A percentile compares a stretch with the other conserved stretches of the same genome.
These are phyloP conservation scores for Toxotes jaculatrix DNA, from an alignment of 2,113 vertebrate species.

Conservation along the genomic window DNA sequence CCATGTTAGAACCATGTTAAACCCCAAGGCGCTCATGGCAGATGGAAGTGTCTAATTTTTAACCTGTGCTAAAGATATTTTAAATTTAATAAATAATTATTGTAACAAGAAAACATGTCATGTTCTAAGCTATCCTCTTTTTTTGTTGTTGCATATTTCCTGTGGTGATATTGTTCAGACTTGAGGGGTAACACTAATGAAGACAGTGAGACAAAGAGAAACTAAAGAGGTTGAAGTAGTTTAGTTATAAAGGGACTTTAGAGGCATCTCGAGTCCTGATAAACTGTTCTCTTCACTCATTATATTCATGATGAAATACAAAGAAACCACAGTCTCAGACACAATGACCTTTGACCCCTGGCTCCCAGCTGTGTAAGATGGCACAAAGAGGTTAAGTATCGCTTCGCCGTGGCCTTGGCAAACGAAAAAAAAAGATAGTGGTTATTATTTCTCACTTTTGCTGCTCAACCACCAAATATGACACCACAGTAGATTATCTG, in stretches of 20 bases:
- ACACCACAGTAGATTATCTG: neutral
- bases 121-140: conserved; percentile 30
- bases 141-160: neutral
- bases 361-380: conserved; percentile 5
- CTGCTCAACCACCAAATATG: neutral
- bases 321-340: conserved; percentile 22
- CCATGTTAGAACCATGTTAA: conserved; percentile 78
- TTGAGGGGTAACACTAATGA: conserved; percentile 3
- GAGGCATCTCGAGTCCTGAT: neutral
- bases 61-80: conserved; percentile 88
- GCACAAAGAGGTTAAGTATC: conserved; percentile 8
- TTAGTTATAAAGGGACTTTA: neutral
- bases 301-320: conserved; percentile 33
- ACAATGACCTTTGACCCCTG: conserved; percentile 55
- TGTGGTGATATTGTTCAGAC: neutral
- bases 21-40: conserved; percentile 80
- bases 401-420: conserved; percentile 18
- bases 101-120: conserved; percentile 81
- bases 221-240: conserved; percentile 1
- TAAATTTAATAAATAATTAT: conserved; percentile 90
- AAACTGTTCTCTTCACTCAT: conserved; percentile 16
- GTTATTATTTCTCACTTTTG: conserved; percentile 12
- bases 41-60: conserved; percentile 86
- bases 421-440: neutral
- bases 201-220: conserved; percentile 5